These are phyloP conservation scores for Manis crassicaudata DNA, from an alignment of 2,797 vertebrate genomes.

Conservation along the genomic window DNA sequence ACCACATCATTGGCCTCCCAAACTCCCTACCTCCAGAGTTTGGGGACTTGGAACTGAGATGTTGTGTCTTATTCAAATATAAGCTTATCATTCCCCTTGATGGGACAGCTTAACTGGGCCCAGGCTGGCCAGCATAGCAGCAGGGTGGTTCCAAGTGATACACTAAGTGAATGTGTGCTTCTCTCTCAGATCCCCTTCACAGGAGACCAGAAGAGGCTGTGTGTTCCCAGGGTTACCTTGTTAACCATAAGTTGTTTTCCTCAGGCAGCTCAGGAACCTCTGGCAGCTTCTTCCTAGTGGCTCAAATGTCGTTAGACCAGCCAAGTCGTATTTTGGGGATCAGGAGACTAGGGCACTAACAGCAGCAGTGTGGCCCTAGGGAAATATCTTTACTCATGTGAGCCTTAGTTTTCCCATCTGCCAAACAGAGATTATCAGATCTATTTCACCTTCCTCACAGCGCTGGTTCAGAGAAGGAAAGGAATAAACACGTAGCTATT, in stretches of 20 bases:
- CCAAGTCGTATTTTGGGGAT: not conserved
- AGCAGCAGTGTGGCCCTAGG: not conserved
- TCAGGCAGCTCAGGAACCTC: not conserved
- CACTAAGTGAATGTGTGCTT: not conserved
- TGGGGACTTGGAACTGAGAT: slow-evolving; percentile 11
- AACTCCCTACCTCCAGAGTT: slow-evolving; percentile 7
- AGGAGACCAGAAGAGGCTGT: not conserved
- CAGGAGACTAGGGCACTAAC: not conserved
- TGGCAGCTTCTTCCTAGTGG: not conserved
- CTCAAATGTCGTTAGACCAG: not conserved
- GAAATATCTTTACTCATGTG: slow-evolving; percentile 11
- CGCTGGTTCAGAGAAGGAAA: slow-evolving; percentile 18
- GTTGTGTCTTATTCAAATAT: slow-evolving; percentile 10
- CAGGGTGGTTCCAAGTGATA: not conserved
- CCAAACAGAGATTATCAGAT: not conserved
- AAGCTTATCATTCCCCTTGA: not conserved
- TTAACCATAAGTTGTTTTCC: not conserved
- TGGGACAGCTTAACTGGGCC: not conserved
- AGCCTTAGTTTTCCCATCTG: slow-evolving; percentile 22
- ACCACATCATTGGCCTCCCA: not conserved
- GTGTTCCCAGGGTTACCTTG: not conserved
- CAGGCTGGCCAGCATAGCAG: not conserved
- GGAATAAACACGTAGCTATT: not conserved
- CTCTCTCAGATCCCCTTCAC: not conserved
- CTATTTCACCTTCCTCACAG: not conserved